Evolutionary conservation across 1,140 invertebrate genomes (phyloP).

Genomic region (Sycophaga agraensis): DNA sequence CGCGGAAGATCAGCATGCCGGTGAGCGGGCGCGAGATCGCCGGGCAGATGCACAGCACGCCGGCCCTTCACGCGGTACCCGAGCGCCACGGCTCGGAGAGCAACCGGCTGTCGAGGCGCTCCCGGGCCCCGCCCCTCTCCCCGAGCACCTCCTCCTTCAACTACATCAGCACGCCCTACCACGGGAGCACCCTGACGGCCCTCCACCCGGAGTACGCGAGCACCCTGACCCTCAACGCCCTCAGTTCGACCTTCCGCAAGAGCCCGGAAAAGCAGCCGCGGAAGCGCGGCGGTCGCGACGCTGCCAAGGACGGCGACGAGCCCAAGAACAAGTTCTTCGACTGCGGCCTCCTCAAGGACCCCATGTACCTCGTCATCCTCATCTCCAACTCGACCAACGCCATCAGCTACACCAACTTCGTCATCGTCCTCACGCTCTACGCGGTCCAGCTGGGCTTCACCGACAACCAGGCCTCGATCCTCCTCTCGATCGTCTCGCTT

Average conservation of each 20-base stretch:
- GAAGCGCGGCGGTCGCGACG: too few relatives aligned
- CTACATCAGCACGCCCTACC: slow-evolving; percentile 80
- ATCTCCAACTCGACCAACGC: slow-evolving; percentile 82
- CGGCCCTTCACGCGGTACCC: slow-evolving; percentile 62
- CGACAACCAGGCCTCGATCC: slow-evolving; percentile 67
- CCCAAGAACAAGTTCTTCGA: slow-evolving; percentile 72
- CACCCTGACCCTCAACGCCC: slow-evolving; percentile 72
- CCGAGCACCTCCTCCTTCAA: slow-evolving; percentile 78
- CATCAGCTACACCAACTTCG: slow-evolving; percentile 83
- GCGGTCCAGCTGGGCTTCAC: slow-evolving; percentile 69
- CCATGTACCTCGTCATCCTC: slow-evolving; percentile 77
- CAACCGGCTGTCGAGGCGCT: slow-evolving; percentile 39
- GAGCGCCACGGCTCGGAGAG: slow-evolving; percentile 47
- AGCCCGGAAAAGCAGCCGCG: slow-evolving; percentile 41
- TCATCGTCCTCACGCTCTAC: slow-evolving; percentile 76
- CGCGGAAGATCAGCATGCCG: slow-evolving; percentile 60
- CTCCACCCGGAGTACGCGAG: slow-evolving; percentile 77
- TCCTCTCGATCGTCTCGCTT: slow-evolving; percentile 76
- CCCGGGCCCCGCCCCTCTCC: slow-evolving; percentile 62
- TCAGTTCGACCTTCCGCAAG: slow-evolving; percentile 60
- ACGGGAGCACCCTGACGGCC: slow-evolving; percentile 77
- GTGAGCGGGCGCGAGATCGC: slow-evolving; percentile 54
- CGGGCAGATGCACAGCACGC: slow-evolving; percentile 61
- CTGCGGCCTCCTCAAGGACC: slow-evolving; percentile 72
- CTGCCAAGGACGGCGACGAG: slow-evolving; percentile 37